Percentiles rank a stretch among this genome's conserved stretches.
Evolutionary conservation across 2,113 vertebrate genomes (phyloP).

Genomic region (Cyprinodon variegatus): DNA sequence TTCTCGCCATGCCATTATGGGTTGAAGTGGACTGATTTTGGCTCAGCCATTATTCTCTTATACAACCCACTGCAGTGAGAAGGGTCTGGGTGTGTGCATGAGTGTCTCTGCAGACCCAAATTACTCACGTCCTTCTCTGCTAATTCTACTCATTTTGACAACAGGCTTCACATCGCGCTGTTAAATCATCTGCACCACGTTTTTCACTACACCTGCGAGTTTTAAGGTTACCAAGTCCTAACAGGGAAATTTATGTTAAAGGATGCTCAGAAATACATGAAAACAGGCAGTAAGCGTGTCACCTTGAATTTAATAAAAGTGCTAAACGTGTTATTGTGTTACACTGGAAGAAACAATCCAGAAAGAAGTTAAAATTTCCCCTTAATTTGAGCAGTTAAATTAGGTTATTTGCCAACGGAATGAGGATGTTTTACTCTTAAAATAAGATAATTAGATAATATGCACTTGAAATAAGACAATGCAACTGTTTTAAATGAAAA

Average conservation of each 20-base stretch:
- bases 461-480: neutral
- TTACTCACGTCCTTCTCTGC: neutral
- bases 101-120: neutral
- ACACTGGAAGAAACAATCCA: too few species aligned
- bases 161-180: neutral
- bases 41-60: conserved; percentile 17
- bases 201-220: neutral
- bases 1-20: neutral
- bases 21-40: conserved; percentile 21
- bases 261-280: neutral
- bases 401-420: too few species aligned
- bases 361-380: too few species aligned
- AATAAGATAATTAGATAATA: neutral
- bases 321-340: too few species aligned
- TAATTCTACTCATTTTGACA: neutral
- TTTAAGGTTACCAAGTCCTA: neutral
- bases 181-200: neutral
- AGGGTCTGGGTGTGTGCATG: neutral
- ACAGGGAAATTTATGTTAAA: neutral
- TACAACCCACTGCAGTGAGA: neutral
- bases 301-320: neutral
- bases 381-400: too few species aligned
- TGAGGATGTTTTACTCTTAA: neutral
- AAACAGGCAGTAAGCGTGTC: neutral
- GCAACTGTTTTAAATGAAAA: neutral